These are phyloP conservation scores for Cyanoderma ruficeps DNA, from an alignment of 2,113 vertebrate genomes.

Conservation along the genomic window DNA sequence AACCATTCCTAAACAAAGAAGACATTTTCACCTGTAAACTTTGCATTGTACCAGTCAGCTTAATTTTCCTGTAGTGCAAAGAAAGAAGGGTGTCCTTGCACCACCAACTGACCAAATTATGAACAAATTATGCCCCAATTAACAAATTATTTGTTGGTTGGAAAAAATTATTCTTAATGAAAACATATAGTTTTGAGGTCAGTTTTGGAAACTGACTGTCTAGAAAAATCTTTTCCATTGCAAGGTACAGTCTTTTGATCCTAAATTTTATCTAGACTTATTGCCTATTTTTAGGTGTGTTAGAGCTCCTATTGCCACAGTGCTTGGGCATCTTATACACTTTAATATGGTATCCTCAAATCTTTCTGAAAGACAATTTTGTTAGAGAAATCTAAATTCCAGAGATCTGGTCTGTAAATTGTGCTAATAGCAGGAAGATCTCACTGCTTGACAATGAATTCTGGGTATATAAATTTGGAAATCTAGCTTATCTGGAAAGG, in stretches of 20 bases:
- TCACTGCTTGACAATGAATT: background rate
- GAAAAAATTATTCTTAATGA: background rate
- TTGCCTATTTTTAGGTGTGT: fast-evolving
- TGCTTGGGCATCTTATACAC: background rate
- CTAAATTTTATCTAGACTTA: background rate
- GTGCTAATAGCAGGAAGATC: background rate
- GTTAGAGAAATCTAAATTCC: background rate
- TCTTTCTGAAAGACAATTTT: background rate
- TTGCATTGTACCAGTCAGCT: background rate
- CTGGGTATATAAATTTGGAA: background rate
- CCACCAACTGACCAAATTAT: background rate
- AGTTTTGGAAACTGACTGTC: background rate
- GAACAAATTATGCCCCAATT: background rate
- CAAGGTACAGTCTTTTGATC: background rate
- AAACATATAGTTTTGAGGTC: background rate
- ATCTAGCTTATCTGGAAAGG: background rate
- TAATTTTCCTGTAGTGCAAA: background rate
- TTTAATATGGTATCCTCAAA: background rate
- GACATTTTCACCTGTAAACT: background rate
- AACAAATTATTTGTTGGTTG: background rate
- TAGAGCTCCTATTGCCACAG: background rate
- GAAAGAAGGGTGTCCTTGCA: background rate
- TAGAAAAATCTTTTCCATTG: fast-evolving
- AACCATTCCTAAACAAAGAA: background rate
- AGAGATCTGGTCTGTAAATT: fast-evolving